phyloP scores from a whole-genome alignment of 2,113 vertebrate species.

The Prochilodus magdalenae region DNA sequence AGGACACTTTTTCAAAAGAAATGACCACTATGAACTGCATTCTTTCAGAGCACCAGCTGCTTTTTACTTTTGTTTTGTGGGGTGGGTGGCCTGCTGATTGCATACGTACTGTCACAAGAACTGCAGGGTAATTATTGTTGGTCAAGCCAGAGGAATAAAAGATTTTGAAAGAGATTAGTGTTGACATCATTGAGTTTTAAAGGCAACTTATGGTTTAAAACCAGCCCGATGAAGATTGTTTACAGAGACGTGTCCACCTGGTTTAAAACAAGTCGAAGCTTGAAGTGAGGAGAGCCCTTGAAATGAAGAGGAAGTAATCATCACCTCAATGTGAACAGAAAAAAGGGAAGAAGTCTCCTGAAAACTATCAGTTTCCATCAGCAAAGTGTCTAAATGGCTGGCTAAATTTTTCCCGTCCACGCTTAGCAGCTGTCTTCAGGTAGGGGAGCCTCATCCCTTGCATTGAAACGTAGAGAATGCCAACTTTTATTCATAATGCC shows the following conservation, averaged over 20 bases:
- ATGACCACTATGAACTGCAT: constrained; percentile 2
- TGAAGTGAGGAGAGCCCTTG: background rate
- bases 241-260: constrained; percentile 9
- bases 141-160: background rate
- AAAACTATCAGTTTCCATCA: constrained; percentile 18
- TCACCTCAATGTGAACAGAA: constrained; percentile 25
- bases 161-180: constrained; percentile 7
- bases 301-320: constrained; percentile 13
- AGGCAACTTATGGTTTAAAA: constrained; percentile 25
- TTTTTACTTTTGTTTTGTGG: background rate
- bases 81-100: background rate
- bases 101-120: constrained; percentile 5
- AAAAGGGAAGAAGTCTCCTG: background rate
- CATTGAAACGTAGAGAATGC: constrained; percentile 41
- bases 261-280: background rate
- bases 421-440: constrained; percentile 49
- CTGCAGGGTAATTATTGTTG: constrained; percentile 18
- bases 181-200: background rate
- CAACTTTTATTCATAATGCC: constrained; percentile 67
- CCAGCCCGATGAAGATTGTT: constrained; percentile 5
- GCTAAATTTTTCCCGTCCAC: constrained; percentile 14
- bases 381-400: background rate
- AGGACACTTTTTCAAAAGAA: constrained; percentile 23
- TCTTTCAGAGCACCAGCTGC: background rate
- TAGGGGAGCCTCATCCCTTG: constrained; percentile 8